Base-by-base conservation (phyloP, 2,888 invertebrate species). In the Autographa pulchrina region DNA sequence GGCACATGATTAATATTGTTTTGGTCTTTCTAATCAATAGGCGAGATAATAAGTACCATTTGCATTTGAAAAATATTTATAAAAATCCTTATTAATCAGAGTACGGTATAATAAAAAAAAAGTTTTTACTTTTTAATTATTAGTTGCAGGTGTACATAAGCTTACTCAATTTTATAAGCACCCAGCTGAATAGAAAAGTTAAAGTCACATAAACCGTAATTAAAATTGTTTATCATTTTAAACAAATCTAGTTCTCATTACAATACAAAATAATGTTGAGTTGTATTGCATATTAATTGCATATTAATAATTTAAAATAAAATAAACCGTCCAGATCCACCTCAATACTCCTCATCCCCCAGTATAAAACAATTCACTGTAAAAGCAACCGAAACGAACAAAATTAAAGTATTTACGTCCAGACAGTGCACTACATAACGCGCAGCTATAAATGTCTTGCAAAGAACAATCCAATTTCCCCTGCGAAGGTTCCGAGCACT, bases 391-490 rank as follows among this genome's bases (percentile, higher is more conserved):
- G 60, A 77, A 70, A 68, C 69, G n/a, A 72, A 60, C 70, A 60
- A 70, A 74, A 71, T 66, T 20, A 74, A 75, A 81, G 73, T 68
- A 78, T 78, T 78, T 77, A 61, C 70, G 76, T 69, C 70, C 65
- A 67, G 66, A 72, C 63, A 68, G 60, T 75, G 75, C 78, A 65
- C 73, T 81, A 74, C 56, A 72, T 69, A 75, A 77, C 61, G 32
- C 48, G 61, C 41, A 70, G 65, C 68, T 74, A 68, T 71, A 80
- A 86, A 75, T 62, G 72, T 81, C 82, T 80, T 66, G 70, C 72
- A 66, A 80, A 82, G 79, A 81, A 86, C 86, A 83, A 83, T 86
- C 72, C 81, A 85, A 86, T 85, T 86, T 78, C 72, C 65, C 66
- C 72, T 70, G 71, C 69, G 75, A 75, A 74, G 81, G 74, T 80